A percentile compares a stretch with the other conserved stretches of the same genome.
phyloP scores from a whole-genome alignment of 2,113 vertebrate species.

The Turnix velox region DNA sequence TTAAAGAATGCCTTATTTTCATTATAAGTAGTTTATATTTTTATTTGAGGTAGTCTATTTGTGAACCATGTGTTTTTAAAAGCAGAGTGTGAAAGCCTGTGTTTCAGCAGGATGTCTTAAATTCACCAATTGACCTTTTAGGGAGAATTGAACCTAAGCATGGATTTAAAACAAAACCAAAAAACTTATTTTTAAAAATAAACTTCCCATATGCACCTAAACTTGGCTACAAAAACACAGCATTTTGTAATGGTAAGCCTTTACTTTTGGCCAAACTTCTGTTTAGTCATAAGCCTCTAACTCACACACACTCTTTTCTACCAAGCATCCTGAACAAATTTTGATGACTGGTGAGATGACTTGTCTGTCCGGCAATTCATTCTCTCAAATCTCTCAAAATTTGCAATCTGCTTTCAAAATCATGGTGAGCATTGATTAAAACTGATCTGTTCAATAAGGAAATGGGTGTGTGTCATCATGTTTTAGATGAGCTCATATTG shows the following conservation, averaged over 20 bases:
- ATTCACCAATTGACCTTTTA: background rate
- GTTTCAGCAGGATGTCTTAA: background rate
- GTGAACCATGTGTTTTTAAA: background rate
- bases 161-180: no score
- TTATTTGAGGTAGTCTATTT: background rate
- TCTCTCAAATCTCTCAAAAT: background rate
- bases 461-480: rapidly evolving
- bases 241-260: background rate
- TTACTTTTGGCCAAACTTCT: background rate
- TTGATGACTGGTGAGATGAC: background rate
- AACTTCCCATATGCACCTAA: background rate
- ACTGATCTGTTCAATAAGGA: background rate
- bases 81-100: background rate
- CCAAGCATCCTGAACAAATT: background rate
- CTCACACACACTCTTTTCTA: background rate
- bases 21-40: background rate
- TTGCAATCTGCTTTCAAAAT: background rate
- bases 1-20: background rate
- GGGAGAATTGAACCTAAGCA: background rate
- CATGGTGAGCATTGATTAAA: rapidly evolving
- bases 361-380: background rate
- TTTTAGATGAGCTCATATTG: rapidly evolving
- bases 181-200: no score
- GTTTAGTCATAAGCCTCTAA: background rate
- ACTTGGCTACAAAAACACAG: background rate